Base-by-base conservation (phyloP, 2,113 vertebrate species). In the Heterotis niloticus region DNA sequence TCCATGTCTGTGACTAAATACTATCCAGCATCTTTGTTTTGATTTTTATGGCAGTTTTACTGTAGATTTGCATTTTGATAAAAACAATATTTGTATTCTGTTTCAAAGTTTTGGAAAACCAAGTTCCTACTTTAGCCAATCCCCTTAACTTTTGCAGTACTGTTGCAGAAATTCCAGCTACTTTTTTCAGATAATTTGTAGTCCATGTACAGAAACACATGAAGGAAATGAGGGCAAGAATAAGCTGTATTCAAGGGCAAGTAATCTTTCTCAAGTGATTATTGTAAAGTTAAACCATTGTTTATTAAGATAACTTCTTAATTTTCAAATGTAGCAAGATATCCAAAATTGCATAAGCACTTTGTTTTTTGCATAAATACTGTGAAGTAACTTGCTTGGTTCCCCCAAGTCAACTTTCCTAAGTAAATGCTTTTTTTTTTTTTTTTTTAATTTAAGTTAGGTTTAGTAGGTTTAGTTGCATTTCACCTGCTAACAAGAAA, bases 291-390 rank as follows among this genome's bases (percentile, higher is more conserved):
- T 17, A 62, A 62, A 14, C 14, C 64, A 5, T 24, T 23, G 5
- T 62, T 75, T 75, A 62, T 17, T 64, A 13, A 10, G 18, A 72
- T 13, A 71, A 54, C 20, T 0, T 71, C 52, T 1, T 57, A 56
- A 57, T 57, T 62, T 62, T 62, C 10, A 20, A 62, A 20, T 7
- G 17, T 74, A 28, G 16, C 54, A 56, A 74, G 71, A 12, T 5
- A 75, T 13, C 57, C 57, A 62, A 75, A 74, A 34, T 26, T 44
- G 28, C 73, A 75, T 20, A 75, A 11, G 28, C 18, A 75, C 73
- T 75, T 64, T 75, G 24, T 57, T 34, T 24, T 29, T 57, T 24
- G 52, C 26, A 60, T 62, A 14, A 62, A 62, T 44, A 75, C 57
- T 75, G 73, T 60, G 73, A 75, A 75, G 34, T 52, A 71, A 34